These are phyloP conservation scores for Siderastrea siderea DNA, from an alignment of 92 coral and sea anemone species.

Conservation along the genomic window DNA sequence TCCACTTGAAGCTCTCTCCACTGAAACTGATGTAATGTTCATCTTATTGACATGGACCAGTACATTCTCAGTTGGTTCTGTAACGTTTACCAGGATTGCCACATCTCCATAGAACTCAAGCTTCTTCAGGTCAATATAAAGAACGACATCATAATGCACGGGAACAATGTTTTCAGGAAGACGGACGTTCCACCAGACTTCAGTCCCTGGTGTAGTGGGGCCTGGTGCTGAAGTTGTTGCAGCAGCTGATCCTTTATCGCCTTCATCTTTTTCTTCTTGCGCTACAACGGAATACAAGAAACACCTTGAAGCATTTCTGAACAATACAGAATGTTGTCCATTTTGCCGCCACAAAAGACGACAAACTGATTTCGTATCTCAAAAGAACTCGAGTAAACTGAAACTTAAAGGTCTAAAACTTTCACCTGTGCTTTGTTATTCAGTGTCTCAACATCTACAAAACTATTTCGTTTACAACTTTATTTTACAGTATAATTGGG, in stretches of 20 bases:
- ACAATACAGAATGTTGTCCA: too few species aligned
- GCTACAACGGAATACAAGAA: not conserved
- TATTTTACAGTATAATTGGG: too few species aligned
- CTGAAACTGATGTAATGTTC: constrained; percentile 74
- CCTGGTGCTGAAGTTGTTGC: constrained; percentile 41
- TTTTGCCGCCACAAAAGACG: too few species aligned
- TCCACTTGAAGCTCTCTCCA: constrained; percentile 30
- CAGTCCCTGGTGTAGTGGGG: constrained; percentile 87
- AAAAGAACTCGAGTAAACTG: too few species aligned
- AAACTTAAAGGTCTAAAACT: too few species aligned
- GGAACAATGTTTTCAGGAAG: constrained; percentile 86
- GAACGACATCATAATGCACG: constrained; percentile 78
- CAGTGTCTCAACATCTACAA: too few species aligned
- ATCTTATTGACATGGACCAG: constrained; percentile 85
- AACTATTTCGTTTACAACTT: too few species aligned
- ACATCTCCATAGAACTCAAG: constrained; percentile 79
- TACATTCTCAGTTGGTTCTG: constrained; percentile 72
- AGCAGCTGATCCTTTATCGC: not conserved
- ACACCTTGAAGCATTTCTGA: too few species aligned
- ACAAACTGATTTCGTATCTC: too few species aligned
- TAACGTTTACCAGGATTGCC: constrained; percentile 64
- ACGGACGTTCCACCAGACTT: constrained; percentile 95
- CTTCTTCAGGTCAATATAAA: constrained; percentile 73
- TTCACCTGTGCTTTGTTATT: too few species aligned
- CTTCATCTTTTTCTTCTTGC: not conserved